Conservation (phyloP, 2,113 vertebrate genomes). For the Charadrius vociferus region DNA sequence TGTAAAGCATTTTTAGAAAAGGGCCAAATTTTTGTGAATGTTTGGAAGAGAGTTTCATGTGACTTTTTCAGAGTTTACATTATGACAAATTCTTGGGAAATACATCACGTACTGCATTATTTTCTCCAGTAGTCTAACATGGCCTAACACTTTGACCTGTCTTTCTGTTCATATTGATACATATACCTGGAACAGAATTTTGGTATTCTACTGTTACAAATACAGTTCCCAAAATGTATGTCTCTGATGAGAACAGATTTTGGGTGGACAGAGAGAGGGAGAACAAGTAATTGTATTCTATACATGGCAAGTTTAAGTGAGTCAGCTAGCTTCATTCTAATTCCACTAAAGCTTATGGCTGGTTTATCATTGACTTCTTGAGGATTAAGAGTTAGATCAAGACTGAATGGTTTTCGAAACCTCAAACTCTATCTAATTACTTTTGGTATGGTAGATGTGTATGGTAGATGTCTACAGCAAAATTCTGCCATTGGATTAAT, state of each 20-base stretch:
- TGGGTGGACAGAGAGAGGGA: background rate
- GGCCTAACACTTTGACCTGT: background rate
- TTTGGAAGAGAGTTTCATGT: background rate
- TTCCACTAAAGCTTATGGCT: background rate
- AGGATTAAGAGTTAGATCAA: background rate
- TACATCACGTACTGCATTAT: fast-evolving
- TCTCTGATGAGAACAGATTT: background rate
- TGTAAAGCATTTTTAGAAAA: background rate
- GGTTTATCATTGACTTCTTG: background rate
- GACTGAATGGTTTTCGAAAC: background rate
- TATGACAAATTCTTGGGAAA: background rate
- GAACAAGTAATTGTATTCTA: background rate
- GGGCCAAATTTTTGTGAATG: background rate
- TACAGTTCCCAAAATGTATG: background rate
- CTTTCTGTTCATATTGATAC: background rate
- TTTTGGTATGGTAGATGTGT: background rate
- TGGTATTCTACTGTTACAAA: background rate
- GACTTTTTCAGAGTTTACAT: background rate
- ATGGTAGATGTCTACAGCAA: background rate
- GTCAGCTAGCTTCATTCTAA: background rate
- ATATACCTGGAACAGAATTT: background rate
- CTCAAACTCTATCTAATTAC: background rate
- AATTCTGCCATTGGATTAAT: background rate
- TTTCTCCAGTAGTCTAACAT: background rate
- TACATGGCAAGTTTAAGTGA: background rate